Conservation (phyloP, 2,888 invertebrate species). For the Schizaphis graminum region DNA sequence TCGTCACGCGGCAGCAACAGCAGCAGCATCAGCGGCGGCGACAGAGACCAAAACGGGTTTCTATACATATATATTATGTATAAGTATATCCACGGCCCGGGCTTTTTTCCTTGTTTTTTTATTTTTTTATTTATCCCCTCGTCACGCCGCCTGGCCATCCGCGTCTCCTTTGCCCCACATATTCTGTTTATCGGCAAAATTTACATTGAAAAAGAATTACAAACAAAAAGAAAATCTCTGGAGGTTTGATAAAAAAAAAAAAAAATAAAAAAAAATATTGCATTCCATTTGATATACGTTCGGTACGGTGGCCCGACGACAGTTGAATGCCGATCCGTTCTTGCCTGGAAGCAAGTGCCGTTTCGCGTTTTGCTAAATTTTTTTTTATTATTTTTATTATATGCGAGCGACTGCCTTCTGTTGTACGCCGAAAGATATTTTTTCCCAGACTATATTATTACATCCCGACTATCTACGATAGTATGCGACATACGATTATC, state of each 20-base stretch:
- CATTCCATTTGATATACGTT: slow-evolving; percentile 57
- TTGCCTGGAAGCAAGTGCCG: slow-evolving; percentile 63
- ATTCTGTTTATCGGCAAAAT: slow-evolving; percentile 64
- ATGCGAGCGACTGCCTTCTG: neutral
- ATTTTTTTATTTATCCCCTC: slow-evolving; percentile 28
- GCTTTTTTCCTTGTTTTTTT: slow-evolving; percentile 31
- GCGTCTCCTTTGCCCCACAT: slow-evolving; percentile 48
- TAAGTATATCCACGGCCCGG: slow-evolving; percentile 12
- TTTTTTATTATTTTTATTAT: slow-evolving; percentile 17
- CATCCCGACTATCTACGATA: neutral
- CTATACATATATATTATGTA: neutral
- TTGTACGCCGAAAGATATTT: slow-evolving; percentile 28
- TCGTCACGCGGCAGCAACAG: slow-evolving; percentile 9
- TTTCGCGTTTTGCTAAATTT: slow-evolving; percentile 48
- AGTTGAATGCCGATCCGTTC: slow-evolving; percentile 62
- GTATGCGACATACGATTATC: neutral
- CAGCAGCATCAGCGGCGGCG: slow-evolving; percentile 1
- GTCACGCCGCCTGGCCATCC: neutral
- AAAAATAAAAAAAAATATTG: slow-evolving; percentile 48
- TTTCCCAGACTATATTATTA: slow-evolving; percentile 33
- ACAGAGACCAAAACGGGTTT: slow-evolving; percentile 50
- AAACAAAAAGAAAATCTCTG: slow-evolving; percentile 56
- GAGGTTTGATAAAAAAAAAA: slow-evolving; percentile 47
- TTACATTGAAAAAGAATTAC: slow-evolving; percentile 64
- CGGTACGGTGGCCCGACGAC: slow-evolving; percentile 53